These are phyloP conservation scores for Cryptotis parvus DNA, from an alignment of 2,113 vertebrate genomes.

Conservation along the genomic window DNA sequence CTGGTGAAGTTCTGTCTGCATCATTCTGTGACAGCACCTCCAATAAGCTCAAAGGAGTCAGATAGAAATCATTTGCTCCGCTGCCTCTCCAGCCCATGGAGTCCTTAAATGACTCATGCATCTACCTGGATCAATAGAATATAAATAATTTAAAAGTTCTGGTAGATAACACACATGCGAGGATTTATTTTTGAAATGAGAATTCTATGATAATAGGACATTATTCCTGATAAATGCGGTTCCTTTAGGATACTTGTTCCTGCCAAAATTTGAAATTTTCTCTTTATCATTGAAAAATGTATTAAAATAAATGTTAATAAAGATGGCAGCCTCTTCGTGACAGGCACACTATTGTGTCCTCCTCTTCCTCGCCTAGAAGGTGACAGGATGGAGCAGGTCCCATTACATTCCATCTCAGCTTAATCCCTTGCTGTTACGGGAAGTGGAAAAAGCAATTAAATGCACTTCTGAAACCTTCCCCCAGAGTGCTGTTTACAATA, in stretches of 20 bases:
- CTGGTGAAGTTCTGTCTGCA: background rate
- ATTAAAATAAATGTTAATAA: too few species aligned
- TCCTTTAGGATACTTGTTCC: background rate
- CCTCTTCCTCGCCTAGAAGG: constrained; percentile 66
- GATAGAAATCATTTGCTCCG: too few species aligned
- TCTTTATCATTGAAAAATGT: background rate
- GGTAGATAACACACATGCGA: background rate
- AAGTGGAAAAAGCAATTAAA: constrained; percentile 90
- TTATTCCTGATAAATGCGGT: background rate
- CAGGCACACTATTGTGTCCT: constrained; percentile 32
- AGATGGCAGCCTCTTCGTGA: background rate
- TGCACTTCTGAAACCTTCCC: constrained; percentile 84
- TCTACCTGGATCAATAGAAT: background rate
- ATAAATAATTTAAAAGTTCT: background rate
- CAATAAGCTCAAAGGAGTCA: background rate
- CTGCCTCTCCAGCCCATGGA: background rate
- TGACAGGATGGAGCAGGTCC: constrained; percentile 77
- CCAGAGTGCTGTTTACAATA: constrained; percentile 83
- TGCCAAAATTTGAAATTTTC: constrained; percentile 1
- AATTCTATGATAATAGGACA: background rate
- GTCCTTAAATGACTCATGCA: background rate
- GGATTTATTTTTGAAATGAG: constrained; percentile 53
- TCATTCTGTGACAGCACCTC: fast-evolving
- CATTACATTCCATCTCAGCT: constrained; percentile 83
- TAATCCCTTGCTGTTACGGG: constrained; percentile 86